Conservation (phyloP, 2,113 vertebrate genomes). For the Apeltes quadracus region DNA sequence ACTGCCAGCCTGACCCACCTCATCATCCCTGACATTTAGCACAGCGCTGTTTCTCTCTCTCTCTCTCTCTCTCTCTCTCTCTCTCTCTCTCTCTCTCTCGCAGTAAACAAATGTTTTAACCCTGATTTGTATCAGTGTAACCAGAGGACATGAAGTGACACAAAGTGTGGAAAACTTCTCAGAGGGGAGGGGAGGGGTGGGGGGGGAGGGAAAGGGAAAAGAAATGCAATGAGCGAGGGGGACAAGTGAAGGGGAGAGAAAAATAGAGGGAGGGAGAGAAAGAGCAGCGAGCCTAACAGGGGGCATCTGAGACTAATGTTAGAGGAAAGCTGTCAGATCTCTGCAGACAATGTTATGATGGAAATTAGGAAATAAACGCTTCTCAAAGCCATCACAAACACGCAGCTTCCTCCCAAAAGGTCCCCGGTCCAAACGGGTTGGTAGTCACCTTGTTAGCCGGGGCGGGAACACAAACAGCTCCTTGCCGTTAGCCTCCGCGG, state of each 20-base stretch:
- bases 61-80: conserved; percentile 17
- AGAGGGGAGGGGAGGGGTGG: neutral
- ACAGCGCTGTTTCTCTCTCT: conserved; percentile 31
- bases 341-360: conserved; percentile 71
- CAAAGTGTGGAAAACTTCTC: conserved; percentile 44
- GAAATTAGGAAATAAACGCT: conserved; percentile 78
- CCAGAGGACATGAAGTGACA: conserved; percentile 51
- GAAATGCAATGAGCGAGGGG: neutral
- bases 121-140: conserved; percentile 70
- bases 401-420: conserved; percentile 73
- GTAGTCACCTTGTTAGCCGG: too few relatives aligned
- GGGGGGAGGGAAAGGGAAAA: neutral
- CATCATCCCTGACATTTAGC: conserved; percentile 80
- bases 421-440: conserved; percentile 38
- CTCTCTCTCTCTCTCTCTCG: conserved; percentile 31
- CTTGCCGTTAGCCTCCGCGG: conserved; percentile 56
- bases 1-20: conserved; percentile 70
- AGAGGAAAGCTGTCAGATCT: conserved; percentile 77
- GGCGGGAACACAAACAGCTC: conserved; percentile 66
- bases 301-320: conserved; percentile 76
- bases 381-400: conserved; percentile 81
- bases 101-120: conserved; percentile 71
- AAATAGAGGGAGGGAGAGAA: conserved; percentile 14
- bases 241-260: neutral
- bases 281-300: conserved; percentile 63